Conservation (phyloP, 2,113 vertebrate species). For the Podilymbus podiceps region DNA sequence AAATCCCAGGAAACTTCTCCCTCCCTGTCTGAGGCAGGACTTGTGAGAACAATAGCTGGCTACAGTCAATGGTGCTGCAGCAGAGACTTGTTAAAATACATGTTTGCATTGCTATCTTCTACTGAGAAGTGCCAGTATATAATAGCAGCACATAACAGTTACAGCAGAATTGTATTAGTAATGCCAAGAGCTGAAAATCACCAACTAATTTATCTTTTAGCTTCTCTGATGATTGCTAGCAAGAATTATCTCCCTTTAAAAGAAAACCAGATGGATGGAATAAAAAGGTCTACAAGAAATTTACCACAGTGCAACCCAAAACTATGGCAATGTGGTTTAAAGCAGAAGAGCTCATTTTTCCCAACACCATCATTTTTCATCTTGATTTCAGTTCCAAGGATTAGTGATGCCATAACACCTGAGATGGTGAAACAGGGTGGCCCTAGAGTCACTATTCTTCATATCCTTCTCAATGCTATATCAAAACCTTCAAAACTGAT, state of each 20-base stretch:
- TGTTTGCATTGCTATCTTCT: not conserved
- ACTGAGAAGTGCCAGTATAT: not conserved
- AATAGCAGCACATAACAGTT: not conserved
- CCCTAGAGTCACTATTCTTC: not conserved
- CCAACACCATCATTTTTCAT: not conserved
- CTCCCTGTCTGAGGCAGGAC: not conserved
- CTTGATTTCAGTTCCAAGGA: not conserved
- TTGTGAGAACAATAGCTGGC: constrained; percentile 9
- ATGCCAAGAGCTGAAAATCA: not conserved
- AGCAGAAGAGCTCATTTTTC: not conserved
- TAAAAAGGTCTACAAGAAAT: not conserved
- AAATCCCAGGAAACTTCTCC: constrained; percentile 29
- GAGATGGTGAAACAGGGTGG: not conserved
- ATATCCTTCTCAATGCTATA: not conserved
- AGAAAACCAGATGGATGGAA: not conserved
- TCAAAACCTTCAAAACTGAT: not conserved
- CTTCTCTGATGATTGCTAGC: not conserved
- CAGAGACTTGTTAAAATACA: not conserved
- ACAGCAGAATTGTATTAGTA: not conserved
- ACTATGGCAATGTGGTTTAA: not conserved
- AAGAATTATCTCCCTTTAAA: not conserved
- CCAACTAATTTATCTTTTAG: not conserved
- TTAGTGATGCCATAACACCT: not conserved
- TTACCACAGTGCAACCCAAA: not conserved
- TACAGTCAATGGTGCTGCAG: not conserved